A percentile compares a stretch with the other conserved stretches of the same genome.
phyloP scores from a whole-genome alignment of 2,113 vertebrate genomes.

The Montifringilla adamsi region DNA sequence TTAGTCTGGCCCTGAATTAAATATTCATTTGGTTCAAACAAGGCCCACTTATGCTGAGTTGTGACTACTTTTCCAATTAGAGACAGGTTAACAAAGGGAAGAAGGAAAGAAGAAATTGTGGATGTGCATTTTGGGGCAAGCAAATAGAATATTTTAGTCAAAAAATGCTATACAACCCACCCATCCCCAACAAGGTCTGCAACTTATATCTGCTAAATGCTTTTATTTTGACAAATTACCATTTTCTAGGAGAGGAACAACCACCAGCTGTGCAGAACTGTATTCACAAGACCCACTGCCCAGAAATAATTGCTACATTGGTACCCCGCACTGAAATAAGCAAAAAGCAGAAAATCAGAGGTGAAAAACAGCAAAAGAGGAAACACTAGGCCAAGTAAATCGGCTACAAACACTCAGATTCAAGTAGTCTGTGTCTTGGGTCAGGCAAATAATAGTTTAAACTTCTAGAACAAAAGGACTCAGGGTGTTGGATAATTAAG shows the following conservation, averaged over 20 bases:
- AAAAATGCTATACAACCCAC: neutral
- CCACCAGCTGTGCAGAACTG: neutral
- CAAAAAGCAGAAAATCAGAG: neutral
- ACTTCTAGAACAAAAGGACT: neutral
- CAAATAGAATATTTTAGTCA: neutral
- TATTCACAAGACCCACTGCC: neutral
- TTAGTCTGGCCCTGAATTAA: neutral
- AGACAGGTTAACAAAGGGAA: neutral
- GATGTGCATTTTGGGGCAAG: neutral
- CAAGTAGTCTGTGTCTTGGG: neutral
- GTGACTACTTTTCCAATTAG: neutral
- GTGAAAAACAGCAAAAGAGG: neutral
- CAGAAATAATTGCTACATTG: neutral
- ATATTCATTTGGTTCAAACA: neutral
- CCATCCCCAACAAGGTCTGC: accelerated
- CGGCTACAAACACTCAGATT: neutral
- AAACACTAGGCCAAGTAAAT: neutral
- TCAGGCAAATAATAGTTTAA: neutral
- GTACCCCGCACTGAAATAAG: neutral
- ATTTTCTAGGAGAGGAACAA: neutral
- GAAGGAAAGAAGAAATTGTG: neutral
- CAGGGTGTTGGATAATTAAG: neutral
- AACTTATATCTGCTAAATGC: neutral
- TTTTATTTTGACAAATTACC: neutral
- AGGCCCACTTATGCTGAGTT: neutral